A percentile compares a stretch with the other conserved stretches of the same genome.
phyloP scores from a whole-genome alignment of 2,113 vertebrate genomes.

The Hepsetus odoe region DNA sequence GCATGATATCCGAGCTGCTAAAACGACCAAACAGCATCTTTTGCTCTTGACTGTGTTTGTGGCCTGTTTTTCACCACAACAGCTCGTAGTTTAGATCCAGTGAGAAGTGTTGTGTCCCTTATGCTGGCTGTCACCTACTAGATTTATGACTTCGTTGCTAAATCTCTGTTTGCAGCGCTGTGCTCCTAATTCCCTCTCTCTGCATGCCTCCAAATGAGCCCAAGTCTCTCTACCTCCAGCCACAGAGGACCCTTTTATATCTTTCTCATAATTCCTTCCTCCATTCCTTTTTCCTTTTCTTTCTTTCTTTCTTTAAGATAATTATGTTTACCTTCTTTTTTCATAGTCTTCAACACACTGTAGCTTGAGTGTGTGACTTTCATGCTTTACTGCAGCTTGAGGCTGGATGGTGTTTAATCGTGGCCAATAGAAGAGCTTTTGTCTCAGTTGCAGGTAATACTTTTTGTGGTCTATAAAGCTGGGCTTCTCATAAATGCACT shows the following conservation, averaged over 20 bases:
- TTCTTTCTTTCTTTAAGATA: slow-evolving; percentile 7
- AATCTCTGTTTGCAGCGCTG: slow-evolving; percentile 42
- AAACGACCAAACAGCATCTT: not conserved
- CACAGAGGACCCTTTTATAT: slow-evolving; percentile 60
- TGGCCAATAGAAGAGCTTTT: not conserved
- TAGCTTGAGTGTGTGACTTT: not conserved
- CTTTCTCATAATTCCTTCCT: slow-evolving; percentile 28
- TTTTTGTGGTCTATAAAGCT: not conserved
- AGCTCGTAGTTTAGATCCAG: slow-evolving; percentile 25
- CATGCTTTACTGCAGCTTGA: not conserved
- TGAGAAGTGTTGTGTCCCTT: slow-evolving; percentile 43
- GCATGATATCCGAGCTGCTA: not conserved
- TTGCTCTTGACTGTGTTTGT: not conserved
- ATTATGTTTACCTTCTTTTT: not conserved
- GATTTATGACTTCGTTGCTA: slow-evolving; percentile 42
- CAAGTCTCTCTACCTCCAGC: slow-evolving; percentile 50
- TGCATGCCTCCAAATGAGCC: slow-evolving; percentile 49
- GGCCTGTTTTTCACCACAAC: slow-evolving; percentile 13
- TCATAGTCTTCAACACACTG: too few species aligned
- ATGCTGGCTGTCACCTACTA: slow-evolving; percentile 35
- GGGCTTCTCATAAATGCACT: slow-evolving; percentile 22
- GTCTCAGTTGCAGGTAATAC: not conserved
- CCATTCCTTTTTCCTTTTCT: not conserved
- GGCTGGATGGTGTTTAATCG: not conserved
- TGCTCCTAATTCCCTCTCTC: slow-evolving; percentile 38